A percentile compares a stretch with the other conserved stretches of the same genome.
phyloP scores from a whole-genome alignment of 1,140 invertebrate species.

The Calephelis nemesis region DNA sequence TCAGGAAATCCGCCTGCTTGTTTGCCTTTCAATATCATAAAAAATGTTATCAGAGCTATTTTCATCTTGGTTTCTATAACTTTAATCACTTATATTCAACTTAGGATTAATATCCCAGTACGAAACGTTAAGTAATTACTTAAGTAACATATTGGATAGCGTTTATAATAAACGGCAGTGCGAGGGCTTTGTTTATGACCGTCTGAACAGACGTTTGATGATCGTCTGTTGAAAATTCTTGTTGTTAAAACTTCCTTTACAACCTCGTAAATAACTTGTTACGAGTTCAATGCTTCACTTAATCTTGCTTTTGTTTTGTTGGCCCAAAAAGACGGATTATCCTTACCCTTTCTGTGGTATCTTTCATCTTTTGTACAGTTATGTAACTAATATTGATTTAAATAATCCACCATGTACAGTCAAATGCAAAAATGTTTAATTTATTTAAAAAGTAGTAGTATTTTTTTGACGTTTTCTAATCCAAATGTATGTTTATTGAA shows the following conservation, averaged over 20 bases:
- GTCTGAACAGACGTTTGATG: slow-evolving; percentile 34
- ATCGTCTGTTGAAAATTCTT: slow-evolving; percentile 42
- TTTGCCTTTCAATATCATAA: too few species aligned
- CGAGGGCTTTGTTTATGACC: slow-evolving; percentile 40
- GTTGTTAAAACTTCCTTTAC: slow-evolving; percentile 67
- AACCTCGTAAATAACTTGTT: slow-evolving; percentile 66
- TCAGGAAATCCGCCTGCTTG: too few species aligned
- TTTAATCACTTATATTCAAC: neutral
- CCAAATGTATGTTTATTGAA: too few species aligned
- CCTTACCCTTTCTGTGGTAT: neutral
- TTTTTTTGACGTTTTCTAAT: too few species aligned
- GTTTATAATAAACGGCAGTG: neutral
- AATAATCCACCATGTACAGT: neutral
- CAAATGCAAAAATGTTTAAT: neutral
- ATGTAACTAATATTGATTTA: too few species aligned
- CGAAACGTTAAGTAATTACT: neutral
- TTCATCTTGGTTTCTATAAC: neutral
- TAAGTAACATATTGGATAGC: slow-evolving; percentile 2
- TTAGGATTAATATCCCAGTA: neutral
- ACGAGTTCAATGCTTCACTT: slow-evolving; percentile 67
- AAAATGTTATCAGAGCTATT: too few species aligned
- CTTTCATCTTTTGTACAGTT: neutral
- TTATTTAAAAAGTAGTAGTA: too few species aligned
- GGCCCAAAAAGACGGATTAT: slow-evolving; percentile 18
- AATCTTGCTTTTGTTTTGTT: slow-evolving; percentile 45